A percentile compares a stretch with the other conserved stretches of the same genome.
These are phyloP conservation scores for Eubucco bourcierii DNA, from an alignment of 2,113 vertebrate genomes.

Conservation along the genomic window DNA sequence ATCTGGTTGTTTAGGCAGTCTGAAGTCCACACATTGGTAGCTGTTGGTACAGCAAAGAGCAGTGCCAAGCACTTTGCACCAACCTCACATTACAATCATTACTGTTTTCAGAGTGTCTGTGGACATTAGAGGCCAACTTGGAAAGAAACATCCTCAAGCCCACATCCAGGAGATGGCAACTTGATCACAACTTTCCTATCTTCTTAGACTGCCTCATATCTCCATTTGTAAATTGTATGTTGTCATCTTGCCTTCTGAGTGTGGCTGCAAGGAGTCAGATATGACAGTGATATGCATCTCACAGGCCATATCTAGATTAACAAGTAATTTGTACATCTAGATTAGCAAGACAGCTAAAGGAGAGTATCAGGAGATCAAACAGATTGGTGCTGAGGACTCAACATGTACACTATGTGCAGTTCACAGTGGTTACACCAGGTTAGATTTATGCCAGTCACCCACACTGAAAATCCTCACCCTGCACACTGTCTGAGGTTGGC, in stretches of 20 bases:
- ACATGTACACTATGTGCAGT: not conserved
- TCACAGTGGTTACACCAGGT: not conserved
- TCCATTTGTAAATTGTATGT: not conserved
- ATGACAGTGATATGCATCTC: not conserved
- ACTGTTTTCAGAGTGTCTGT: not conserved
- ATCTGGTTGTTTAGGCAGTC: not conserved
- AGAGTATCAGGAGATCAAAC: not conserved
- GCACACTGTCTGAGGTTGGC: not conserved
- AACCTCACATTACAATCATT: not conserved
- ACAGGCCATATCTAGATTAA: not conserved
- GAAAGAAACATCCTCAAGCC: not conserved
- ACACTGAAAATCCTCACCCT: not conserved
- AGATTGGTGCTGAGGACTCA: not conserved
- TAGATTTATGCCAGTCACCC: not conserved
- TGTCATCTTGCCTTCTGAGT: not conserved
- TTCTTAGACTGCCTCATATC: not conserved
- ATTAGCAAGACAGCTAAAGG: not conserved
- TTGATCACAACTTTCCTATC: not conserved
- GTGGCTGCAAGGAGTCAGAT: not conserved
- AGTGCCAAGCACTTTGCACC: not conserved
- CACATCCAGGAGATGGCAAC: not conserved
- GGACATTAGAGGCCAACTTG: not conserved
- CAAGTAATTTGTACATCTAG: constrained; percentile 22
- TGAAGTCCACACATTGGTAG: not conserved
- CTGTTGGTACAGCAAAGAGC: not conserved